Evolutionary conservation across 2,888 invertebrate genomes (phyloP).

Genomic region (Leptothorax acervorum): DNA sequence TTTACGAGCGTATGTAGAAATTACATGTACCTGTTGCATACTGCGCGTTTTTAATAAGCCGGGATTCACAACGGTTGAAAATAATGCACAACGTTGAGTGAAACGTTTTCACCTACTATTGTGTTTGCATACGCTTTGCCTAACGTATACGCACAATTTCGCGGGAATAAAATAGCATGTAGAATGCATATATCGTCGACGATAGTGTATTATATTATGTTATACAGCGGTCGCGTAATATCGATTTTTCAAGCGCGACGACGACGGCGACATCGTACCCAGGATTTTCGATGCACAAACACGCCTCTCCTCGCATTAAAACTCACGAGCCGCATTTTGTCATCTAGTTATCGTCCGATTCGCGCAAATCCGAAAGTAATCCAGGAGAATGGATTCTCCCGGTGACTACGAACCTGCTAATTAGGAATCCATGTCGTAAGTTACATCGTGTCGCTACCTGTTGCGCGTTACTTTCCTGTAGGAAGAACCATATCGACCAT

Average conservation of each 20-base stretch:
- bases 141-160: slow-evolving; percentile 25
- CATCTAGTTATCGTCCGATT: slow-evolving; percentile 41
- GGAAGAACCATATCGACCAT: slow-evolving; percentile 67
- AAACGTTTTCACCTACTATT: slow-evolving; percentile 6
- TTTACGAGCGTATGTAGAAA: slow-evolving; percentile 27
- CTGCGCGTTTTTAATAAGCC: slow-evolving; percentile 45
- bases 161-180: slow-evolving; percentile 2
- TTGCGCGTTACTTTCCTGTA: slow-evolving; percentile 68
- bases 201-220: slow-evolving; percentile 13
- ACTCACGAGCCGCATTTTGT: slow-evolving; percentile 33
- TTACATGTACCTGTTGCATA: slow-evolving; percentile 46
- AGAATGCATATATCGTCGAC: background rate
- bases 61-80: slow-evolving; percentile 19
- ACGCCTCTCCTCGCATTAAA: slow-evolving; percentile 21
- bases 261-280: slow-evolving; percentile 43
- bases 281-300: slow-evolving; percentile 36
- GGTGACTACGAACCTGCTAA: slow-evolving; percentile 35
- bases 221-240: slow-evolving; percentile 16
- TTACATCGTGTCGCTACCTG: slow-evolving; percentile 69
- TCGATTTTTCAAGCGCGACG: slow-evolving; percentile 53
- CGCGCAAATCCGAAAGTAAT: slow-evolving; percentile 41
- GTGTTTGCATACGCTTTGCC: background rate
- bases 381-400: slow-evolving; percentile 36
- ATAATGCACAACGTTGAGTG: slow-evolving; percentile 18
- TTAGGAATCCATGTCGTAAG: slow-evolving; percentile 54